Conservation (phyloP, 2,797 vertebrate genomes). For the Lagodon rhomboides region DNA sequence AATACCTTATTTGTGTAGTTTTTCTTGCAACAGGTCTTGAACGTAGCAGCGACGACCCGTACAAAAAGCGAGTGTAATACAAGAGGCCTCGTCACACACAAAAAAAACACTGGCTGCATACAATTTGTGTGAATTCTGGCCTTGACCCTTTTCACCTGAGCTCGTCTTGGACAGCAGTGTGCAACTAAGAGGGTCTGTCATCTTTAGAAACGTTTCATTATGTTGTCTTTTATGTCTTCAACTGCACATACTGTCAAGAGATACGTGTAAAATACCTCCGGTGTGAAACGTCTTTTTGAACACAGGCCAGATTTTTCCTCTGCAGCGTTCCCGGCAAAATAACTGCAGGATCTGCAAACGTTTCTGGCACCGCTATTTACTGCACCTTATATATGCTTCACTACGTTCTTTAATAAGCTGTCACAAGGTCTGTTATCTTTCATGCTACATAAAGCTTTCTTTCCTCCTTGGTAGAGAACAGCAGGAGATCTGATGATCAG, state of each 20-base stretch:
- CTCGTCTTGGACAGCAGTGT: constrained; percentile 31
- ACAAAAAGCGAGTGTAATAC: constrained; percentile 38
- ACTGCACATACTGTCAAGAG: constrained; percentile 14
- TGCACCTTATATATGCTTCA: constrained; percentile 69
- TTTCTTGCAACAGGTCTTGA: constrained; percentile 49
- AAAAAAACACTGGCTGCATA: constrained; percentile 40
- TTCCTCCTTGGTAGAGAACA: constrained; percentile 85
- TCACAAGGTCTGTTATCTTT: constrained; percentile 73
- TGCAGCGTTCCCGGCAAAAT: constrained; percentile 27
- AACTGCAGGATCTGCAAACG: constrained; percentile 40
- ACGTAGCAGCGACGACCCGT: constrained; percentile 54
- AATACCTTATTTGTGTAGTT: constrained; percentile 57
- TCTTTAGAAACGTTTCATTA: constrained; percentile 25
- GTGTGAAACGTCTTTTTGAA: constrained; percentile 22
- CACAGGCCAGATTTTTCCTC: constrained; percentile 1
- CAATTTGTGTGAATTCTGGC: constrained; percentile 32
- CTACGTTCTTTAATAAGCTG: constrained; percentile 77
- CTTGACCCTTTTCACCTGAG: constrained; percentile 38
- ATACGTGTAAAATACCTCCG: constrained; percentile 10
- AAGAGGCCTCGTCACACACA: constrained; percentile 39
- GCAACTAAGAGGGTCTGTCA: constrained; percentile 27
- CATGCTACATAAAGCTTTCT: constrained; percentile 76
- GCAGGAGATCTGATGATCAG: constrained; percentile 97
- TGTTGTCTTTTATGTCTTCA: constrained; percentile 23
- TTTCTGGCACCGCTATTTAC: constrained; percentile 57